Evolutionary conservation across 92 coral and sea anemone species (phyloP), one percentile per base, ranked within the genome.

Genomic region (Epizoanthus scotinus): DNA sequence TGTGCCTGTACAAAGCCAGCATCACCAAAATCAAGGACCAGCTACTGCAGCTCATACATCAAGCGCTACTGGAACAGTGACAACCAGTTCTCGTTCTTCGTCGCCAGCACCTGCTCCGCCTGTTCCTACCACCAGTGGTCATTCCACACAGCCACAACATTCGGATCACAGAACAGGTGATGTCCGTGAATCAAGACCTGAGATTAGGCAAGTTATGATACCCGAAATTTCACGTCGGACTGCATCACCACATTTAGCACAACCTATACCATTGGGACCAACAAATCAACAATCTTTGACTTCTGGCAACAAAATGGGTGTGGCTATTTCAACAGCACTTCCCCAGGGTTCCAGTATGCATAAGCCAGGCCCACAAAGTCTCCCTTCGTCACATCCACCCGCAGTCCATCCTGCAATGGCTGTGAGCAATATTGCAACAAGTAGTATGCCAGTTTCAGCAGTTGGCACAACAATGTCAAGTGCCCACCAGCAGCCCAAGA

Each of bases 401-500:
- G 0, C 66, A 22, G 38, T 75, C 38, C 81, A 75, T 27, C 82
- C 84, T 8, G 90, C 70, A 5, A 40, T 77, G 28, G 73, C 85
- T 22, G 72, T 59, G 10, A 82, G 73, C 29, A 54, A 80, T 25
- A 79, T 82, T 65, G 82, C 85, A 56, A 57, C 84, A 3, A 78
- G 74, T 19, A 73, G 82, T 27, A 72, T 84, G 66, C 27, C 91
- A 5, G 44, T 84, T 71, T 87, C 91, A 2, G 74, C 88, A 60
- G 42, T 80, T 12, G 73, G 40, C 54, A 25, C 55, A 28, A 70
- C 74, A 5, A 63, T 78, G 61, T n/a, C 87, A 5, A 72, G 75
- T 54, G 81, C 40, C 66, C 77, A 82, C 6, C 84, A 78, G 25
- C 88, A 73, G 67, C 70, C 91, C 10, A 88, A 88, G 83, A 78